A percentile compares a stretch with the other conserved stretches of the same genome.
Evolutionary conservation across 2,888 invertebrate species (phyloP).

Genomic region (Hoplodrina blanda): DNA sequence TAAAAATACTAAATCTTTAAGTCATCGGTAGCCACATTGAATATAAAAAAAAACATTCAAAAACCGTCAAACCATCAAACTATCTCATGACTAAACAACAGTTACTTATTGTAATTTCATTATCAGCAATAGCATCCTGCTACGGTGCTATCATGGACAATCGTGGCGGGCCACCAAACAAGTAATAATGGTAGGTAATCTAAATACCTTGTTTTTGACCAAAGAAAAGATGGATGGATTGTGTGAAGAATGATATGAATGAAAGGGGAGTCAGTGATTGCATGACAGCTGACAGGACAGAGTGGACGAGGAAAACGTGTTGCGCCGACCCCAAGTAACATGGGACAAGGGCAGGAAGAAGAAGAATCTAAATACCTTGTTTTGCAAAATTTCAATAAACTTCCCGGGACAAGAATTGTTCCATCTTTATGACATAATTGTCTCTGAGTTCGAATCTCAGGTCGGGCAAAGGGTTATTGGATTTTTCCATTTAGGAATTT

Average conservation of each 20-base stretch:
- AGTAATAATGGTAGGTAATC: constrained; percentile 70
- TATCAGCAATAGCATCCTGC: constrained; percentile 77
- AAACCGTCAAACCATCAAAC: not conserved
- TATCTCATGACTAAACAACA: constrained; percentile 79
- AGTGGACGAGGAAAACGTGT: too few relatives aligned
- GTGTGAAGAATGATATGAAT: too few relatives aligned
- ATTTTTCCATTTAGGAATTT: too few relatives aligned
- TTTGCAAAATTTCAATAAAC: too few relatives aligned
- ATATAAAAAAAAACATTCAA: constrained; percentile 5
- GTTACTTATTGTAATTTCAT: constrained; percentile 71
- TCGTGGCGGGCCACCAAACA: constrained; percentile 59
- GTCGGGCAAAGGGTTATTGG: too few relatives aligned
- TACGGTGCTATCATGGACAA: constrained; percentile 73
- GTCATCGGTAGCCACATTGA: not conserved
- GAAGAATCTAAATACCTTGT: not conserved
- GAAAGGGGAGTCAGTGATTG: too few relatives aligned
- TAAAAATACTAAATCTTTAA: not conserved
- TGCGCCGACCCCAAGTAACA: too few relatives aligned
- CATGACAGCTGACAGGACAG: too few relatives aligned
- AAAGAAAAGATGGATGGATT: too few relatives aligned
- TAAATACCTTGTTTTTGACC: not conserved
- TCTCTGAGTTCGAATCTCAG: too few relatives aligned
- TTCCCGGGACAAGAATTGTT: too few relatives aligned
- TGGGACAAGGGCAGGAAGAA: too few relatives aligned
- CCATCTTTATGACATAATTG: not conserved